Evolutionary conservation across 2,113 vertebrate genomes (phyloP), one percentile per base, ranked within the genome.

Genomic region (Oreamnos americanus): DNA sequence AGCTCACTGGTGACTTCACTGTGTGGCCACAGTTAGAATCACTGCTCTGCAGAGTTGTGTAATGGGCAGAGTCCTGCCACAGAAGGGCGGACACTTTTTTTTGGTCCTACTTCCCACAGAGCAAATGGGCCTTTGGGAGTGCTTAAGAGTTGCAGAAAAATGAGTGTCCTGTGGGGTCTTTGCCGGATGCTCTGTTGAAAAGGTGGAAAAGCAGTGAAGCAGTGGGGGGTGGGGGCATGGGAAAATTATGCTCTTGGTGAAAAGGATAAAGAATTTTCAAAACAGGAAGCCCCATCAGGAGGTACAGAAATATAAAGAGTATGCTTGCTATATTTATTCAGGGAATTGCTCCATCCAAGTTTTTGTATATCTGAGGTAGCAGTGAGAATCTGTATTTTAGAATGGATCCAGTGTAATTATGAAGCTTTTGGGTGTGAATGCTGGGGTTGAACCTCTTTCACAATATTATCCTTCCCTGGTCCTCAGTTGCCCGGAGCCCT

Each of bases 101-200:
- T 95, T 84, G 96, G 89, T 30, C 94, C 93, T 96, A 81, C 90
- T 97, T 94, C 89, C 64, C 39, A 62, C 39, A 47, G 45, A 64
- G 67, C 82, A 49, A 96, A 91, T 1, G 5, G 83, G 91, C 49
- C 60, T 89, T 91, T 1, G 3, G 83, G 90, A 95, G 47, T 74
- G 26, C 71, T 96, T 87, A 17, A 23, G 45, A 94, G 33, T 57
- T 76, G 10, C 45, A 82, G 45, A 82, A 43, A 85, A 89, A 71
- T 81, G 43, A 58, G 17, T 39, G 25, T 39, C 21, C 1, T 51
- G 0, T 55, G 39, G 15, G 26, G 6, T n/a, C 49, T 86, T 74
- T 86, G 67, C 43, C 7, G 0, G 6, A 23, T 62, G 84, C 15
- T 94, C 39, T 76, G 15, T 71, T 89, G 55, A 93, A 58, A 76